These are phyloP conservation scores for Malachius bipustulatus DNA, from an alignment of 2,888 invertebrate genomes.

Conservation along the genomic window DNA sequence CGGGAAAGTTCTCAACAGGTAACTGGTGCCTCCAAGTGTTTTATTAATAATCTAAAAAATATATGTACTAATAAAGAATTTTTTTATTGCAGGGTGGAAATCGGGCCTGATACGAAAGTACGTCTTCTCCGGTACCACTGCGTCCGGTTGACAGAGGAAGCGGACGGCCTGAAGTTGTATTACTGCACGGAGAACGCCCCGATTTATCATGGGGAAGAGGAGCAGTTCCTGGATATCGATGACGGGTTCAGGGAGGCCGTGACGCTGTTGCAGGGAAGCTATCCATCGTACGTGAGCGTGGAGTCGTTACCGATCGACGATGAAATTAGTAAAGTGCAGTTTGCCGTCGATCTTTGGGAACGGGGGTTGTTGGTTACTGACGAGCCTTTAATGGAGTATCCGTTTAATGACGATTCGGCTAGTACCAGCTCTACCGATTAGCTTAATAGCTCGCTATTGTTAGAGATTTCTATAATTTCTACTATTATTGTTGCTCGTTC, in stretches of 20 bases:
- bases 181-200: slow-evolving; percentile 76
- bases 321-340: slow-evolving; percentile 51
- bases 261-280: slow-evolving; percentile 55
- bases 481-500: no score
- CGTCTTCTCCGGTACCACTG: slow-evolving; percentile 46
- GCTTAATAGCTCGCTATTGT: no score
- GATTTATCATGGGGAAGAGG: slow-evolving; percentile 72
- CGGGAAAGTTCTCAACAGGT: slow-evolving; percentile 48
- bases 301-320: slow-evolving; percentile 56
- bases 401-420: no score
- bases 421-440: no score
- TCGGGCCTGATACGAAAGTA: slow-evolving; percentile 48
- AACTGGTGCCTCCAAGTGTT: slow-evolving; percentile 8
- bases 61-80: not conserved
- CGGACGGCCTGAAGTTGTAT: slow-evolving; percentile 53
- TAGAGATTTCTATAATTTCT: no score
- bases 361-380: slow-evolving; percentile 67
- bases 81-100: slow-evolving; percentile 41
- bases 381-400: slow-evolving; percentile 30
- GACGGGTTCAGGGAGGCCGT: slow-evolving; percentile 55
- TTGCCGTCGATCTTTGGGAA: slow-evolving; percentile 70
- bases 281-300: slow-evolving; percentile 66
- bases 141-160: slow-evolving; percentile 52
- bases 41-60: not conserved
- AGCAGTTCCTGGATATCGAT: slow-evolving; percentile 64